Base-by-base conservation (phyloP, 2,888 invertebrate species). In the Deroplatys truncata region DNA sequence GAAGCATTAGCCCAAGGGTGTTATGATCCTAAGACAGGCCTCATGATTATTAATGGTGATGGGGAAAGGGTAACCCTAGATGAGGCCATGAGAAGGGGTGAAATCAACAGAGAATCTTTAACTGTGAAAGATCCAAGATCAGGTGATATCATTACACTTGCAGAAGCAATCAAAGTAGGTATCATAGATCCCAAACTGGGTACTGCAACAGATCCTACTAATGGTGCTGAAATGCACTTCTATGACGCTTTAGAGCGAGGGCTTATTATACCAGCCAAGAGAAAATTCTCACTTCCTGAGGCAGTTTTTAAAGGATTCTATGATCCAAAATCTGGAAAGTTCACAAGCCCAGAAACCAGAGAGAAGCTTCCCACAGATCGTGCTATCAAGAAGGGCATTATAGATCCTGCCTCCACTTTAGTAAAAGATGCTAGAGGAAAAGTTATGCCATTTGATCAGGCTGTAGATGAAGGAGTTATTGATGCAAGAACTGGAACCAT, bases 301-400 rank as follows among this genome's bases (percentile, higher is more conserved):
- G 98, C 98, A 2, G 96, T 98, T n/a, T 97, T 97, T 92, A 97
- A 97, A 93, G 98, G 98, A n/a, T 96, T 97, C 91, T 98, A 98
- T 92, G 98, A 98, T 94, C 96, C 97, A 0, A 95, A 96, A 92
- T 96, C 97, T 82, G 98, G 98, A 86, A 96, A 97, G 92, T 97
- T 98, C 92, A 96, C 96, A 82, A 97, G 97, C 93, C 96, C 97
- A 4, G 95, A 96, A 92, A 97, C 96, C n/a, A 96, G 96, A 92
- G 97, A 97, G 93, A 96, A 97, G 92, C 93, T 98, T 90, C 96
- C 96, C 91, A 96, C 97, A 88, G 97, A 97, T 93, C 96, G 97
- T 92, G 98, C 98, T 89, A 97, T 98, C 92, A 96, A 96, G 92
- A 96, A 97, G 92, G 98, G 98, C 90, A 96, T 98, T 92, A 95